A percentile compares a stretch with the other conserved stretches of the same genome.
Conservation (phyloP, 2,113 vertebrate species). For the Corvus cornix region DNA sequence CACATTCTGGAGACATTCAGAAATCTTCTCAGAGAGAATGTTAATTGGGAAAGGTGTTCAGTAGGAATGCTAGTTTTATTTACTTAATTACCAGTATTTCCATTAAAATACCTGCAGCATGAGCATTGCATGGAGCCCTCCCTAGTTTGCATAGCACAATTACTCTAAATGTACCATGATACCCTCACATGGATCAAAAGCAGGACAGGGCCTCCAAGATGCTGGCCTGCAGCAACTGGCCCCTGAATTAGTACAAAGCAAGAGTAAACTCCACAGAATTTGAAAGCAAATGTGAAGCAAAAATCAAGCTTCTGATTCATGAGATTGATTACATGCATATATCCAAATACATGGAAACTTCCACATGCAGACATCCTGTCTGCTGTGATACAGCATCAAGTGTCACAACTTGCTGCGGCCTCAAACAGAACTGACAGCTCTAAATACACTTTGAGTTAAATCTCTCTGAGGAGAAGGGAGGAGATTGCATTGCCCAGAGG, state of each 20-base stretch:
- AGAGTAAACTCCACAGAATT: neutral
- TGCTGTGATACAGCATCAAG: neutral
- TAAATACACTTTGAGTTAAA: neutral
- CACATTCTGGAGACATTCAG: neutral
- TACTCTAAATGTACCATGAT: neutral
- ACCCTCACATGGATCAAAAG: neutral
- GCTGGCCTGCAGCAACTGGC: neutral
- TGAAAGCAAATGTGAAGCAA: neutral
- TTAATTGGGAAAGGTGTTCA: neutral
- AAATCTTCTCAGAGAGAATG: neutral
- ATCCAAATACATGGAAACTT: neutral
- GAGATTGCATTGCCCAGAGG: neutral
- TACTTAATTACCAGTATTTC: neutral
- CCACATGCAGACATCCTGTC: neutral
- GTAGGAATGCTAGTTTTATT: neutral
- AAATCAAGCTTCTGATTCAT: neutral
- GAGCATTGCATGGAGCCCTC: neutral
- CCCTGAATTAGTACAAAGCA: neutral
- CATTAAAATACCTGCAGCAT: neutral
- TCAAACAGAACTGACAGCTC: neutral
- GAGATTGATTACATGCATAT: neutral
- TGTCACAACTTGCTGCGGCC: accelerated
- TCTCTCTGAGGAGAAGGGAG: neutral
- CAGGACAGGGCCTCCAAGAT: neutral
- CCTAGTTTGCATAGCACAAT: neutral